phyloP scores from a whole-genome alignment of 1,140 invertebrate species.

The Diabrotica undecimpunctata region DNA sequence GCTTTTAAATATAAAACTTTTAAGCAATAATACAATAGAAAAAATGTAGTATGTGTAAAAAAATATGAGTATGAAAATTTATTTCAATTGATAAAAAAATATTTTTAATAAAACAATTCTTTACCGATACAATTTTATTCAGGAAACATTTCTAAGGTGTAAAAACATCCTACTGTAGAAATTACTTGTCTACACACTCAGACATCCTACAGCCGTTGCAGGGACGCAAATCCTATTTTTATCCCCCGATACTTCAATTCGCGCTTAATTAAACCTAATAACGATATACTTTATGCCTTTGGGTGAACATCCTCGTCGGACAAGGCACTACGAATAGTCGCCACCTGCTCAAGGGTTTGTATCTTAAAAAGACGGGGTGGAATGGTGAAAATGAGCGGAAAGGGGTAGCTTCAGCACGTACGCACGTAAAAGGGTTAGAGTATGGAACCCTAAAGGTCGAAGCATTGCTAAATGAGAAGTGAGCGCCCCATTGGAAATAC shows the following conservation, averaged over 20 bases:
- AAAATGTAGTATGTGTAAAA: too few relatives aligned
- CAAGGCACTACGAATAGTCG: neutral
- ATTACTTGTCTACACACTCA: too few relatives aligned
- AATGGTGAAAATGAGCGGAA: conserved; percentile 2
- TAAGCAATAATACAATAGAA: too few relatives aligned
- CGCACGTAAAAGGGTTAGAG: conserved; percentile 14
- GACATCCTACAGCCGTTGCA: too few relatives aligned
- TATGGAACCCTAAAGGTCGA: conserved; percentile 14
- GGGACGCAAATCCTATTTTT: neutral
- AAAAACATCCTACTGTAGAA: too few relatives aligned
- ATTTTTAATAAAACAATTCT: too few relatives aligned
- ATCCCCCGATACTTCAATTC: neutral
- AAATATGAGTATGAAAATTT: too few relatives aligned
- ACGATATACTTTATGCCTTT: neutral
- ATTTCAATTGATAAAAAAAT: too few relatives aligned
- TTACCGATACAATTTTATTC: too few relatives aligned
- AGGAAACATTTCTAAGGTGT: too few relatives aligned
- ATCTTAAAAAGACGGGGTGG: conserved; percentile 10
- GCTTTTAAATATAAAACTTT: too few relatives aligned
- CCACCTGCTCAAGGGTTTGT: conserved; percentile 9
- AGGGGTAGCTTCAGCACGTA: conserved; percentile 9
- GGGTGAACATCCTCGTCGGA: neutral
- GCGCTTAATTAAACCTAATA: conserved; percentile 1
- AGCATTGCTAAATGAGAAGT: conserved; percentile 13
- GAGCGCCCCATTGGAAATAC: conserved; percentile 10